Evolutionary conservation across 1,140 invertebrate species (phyloP), one percentile per base, ranked within the genome.

Genomic region (Drosophila nikananu): DNA sequence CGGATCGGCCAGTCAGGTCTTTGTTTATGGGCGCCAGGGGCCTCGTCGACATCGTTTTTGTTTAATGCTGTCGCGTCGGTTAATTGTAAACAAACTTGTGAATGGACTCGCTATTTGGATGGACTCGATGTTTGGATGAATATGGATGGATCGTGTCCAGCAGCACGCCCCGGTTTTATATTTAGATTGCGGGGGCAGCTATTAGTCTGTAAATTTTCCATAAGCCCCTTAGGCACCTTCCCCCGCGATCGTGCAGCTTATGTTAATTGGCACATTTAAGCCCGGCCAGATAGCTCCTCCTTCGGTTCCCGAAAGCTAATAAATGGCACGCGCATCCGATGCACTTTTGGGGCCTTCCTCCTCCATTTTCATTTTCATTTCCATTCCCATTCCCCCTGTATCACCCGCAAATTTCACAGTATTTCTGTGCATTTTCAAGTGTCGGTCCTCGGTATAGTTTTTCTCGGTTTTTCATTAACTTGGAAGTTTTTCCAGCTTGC

Each of bases 11-110:
- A 30, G 15, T 37, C 21, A 52, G 62, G 55, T 39, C 41, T 54
- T 77, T 87, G 80, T 86, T 86, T 86, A 86, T 73, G 79, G 74
- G 63, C 54, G 37, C 65, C 21, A 37, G 30, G 48, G 30, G 48
- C 51, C 51, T 61, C 52, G 55, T 17, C 48, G 67, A 59, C 62
- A 52, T 66, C 19, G 75, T 57, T 78, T 61, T 77, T 86, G 79
- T 86, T 82, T 82, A 76, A 68, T 75, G 80, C 80, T 89, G 83
- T 89, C 83, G 83, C 83, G 55, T 73, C 67, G 48, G 52, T 30
- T 72, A 73, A 81, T 81, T 77, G 75, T 86, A 86, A 83, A 81
- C 81, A 83, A 84, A 66, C 55, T 68, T 63, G 30, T 61, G 52
- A 44, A 77, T 61, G 42, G 61, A 64, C 67, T 71, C 49, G 52